Conservation (phyloP, 2,113 vertebrate species). For the Potamarius usumacintae region DNA sequence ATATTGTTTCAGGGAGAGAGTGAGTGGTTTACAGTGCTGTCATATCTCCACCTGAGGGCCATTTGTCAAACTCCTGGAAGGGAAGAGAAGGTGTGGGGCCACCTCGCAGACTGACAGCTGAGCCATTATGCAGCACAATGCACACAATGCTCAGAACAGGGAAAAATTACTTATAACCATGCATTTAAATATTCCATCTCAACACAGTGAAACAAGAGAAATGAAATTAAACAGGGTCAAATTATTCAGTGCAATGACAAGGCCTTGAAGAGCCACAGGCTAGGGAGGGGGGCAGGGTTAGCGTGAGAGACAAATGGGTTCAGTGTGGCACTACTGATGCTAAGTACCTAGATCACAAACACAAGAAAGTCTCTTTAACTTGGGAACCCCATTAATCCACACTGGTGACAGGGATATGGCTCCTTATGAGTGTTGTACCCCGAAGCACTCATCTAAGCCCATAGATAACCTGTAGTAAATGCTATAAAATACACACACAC, state of each 20-base stretch:
- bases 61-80: constrained; percentile 56
- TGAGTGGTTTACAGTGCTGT: constrained; percentile 55
- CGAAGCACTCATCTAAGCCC: background rate
- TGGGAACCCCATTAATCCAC: background rate
- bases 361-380: background rate
- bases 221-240: constrained; percentile 1
- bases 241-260: background rate
- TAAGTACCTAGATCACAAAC: constrained; percentile 1
- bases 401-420: background rate
- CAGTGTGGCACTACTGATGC: background rate
- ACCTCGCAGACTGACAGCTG: constrained; percentile 29
- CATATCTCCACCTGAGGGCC: constrained; percentile 57
- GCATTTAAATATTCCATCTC: constrained; percentile 16
- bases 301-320: background rate
- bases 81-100: background rate
- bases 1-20: constrained; percentile 47
- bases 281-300: background rate
- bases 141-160: constrained; percentile 9
- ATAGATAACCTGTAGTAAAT: constrained; percentile 11
- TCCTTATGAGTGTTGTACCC: background rate
- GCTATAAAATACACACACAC: background rate
- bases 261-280: background rate
- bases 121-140: constrained; percentile 14
- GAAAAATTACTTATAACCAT: constrained; percentile 9
- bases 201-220: constrained; percentile 1